phyloP scores from a whole-genome alignment of 2,113 vertebrate species.

The Daubentonia madagascariensis region DNA sequence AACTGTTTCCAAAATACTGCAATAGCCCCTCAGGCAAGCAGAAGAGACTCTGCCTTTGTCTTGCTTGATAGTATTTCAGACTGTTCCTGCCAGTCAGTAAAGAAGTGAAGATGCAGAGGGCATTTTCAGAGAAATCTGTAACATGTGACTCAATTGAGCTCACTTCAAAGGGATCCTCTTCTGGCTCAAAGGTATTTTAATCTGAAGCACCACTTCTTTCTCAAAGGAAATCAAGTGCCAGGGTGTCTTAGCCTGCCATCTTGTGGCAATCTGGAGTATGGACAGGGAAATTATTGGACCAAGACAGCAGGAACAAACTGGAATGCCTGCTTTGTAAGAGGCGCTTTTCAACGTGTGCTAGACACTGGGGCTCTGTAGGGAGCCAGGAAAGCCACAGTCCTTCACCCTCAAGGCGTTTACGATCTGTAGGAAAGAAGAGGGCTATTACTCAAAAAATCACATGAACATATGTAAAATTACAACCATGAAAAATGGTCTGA shows the following conservation, averaged over 20 bases:
- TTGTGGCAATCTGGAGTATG: slow-evolving; percentile 32
- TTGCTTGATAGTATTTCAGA: background rate
- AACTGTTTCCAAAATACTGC: background rate
- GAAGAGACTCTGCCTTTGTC: background rate
- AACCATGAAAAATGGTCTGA: background rate
- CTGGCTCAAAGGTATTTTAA: background rate
- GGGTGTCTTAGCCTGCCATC: slow-evolving; percentile 51
- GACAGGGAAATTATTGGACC: background rate
- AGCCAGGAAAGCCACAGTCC: background rate
- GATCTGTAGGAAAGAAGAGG: background rate
- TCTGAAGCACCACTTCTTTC: background rate
- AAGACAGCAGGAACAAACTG: background rate
- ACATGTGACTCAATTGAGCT: background rate
- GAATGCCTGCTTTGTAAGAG: background rate
- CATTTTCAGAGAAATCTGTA: slow-evolving; percentile 22
- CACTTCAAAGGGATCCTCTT: slow-evolving; percentile 14
- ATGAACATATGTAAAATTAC: background rate
- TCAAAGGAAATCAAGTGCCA: background rate
- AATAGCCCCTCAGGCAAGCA: background rate
- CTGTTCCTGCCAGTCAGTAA: background rate
- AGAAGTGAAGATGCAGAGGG: background rate
- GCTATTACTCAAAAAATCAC: background rate
- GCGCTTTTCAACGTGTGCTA: background rate
- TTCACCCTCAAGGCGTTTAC: background rate
- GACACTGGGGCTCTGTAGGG: background rate